Evolutionary conservation across 2,888 invertebrate species (phyloP).

Genomic region (Zaprionus bogoriensis): DNA sequence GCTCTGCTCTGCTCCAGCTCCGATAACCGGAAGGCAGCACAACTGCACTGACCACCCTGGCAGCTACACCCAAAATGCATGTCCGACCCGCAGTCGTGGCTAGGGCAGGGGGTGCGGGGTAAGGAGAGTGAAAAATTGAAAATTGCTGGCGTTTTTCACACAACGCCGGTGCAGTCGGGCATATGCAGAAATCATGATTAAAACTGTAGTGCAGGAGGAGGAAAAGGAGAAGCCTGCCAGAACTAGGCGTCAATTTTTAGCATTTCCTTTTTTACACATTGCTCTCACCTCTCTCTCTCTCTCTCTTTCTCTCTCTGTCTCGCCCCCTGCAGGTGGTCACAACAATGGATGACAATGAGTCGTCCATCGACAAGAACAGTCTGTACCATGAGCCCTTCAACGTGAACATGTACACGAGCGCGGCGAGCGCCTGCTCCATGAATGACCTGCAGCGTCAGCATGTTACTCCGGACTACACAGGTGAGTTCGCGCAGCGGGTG

Average conservation of each 20-base stretch:
- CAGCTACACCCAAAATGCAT: conserved; percentile 64
- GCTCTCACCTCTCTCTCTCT: no score
- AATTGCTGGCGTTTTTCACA: conserved; percentile 24
- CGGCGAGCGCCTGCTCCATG: conserved; percentile 83
- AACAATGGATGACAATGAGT: conserved; percentile 83
- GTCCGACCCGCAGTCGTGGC: no score
- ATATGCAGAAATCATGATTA: conserved; percentile 75
- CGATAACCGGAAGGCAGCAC: not conserved
- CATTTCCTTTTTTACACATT: conserved; percentile 39
- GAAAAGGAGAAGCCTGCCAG: not conserved
- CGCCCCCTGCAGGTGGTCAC: conserved; percentile 82
- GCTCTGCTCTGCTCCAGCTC: no score
- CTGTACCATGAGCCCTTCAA: conserved; percentile 84
- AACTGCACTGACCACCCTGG: not conserved
- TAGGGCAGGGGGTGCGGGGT: no score
- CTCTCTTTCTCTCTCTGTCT: no score
- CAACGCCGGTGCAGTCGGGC: conserved; percentile 36
- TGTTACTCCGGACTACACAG: conserved; percentile 85
- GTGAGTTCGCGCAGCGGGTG: conserved; percentile 79
- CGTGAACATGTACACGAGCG: conserved; percentile 83
- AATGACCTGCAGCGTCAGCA: conserved; percentile 83
- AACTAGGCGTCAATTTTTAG: conserved; percentile 39
- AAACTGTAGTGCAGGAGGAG: conserved; percentile 52
- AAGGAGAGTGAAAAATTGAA: conserved; percentile 21
- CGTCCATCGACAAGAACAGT: conserved; percentile 83